phyloP scores from a whole-genome alignment of 2,797 vertebrate species.

The Enteromius fasciolatus region DNA sequence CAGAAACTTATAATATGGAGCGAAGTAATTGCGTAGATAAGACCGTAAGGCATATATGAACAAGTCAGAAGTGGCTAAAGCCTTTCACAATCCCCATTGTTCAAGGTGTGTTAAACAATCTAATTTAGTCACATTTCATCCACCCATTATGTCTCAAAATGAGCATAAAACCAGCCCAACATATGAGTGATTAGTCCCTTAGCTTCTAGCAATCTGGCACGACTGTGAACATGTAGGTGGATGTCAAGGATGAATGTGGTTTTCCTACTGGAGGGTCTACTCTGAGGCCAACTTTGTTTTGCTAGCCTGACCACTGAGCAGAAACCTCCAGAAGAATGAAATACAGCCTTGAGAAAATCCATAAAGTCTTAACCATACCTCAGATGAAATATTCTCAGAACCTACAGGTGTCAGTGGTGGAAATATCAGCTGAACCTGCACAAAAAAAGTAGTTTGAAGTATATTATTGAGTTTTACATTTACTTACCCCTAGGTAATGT shows the following conservation, averaged over 20 bases:
- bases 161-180: neutral
- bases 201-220: neutral
- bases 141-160: constrained; percentile 1
- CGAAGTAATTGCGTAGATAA: neutral
- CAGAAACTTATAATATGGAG: constrained; percentile 8
- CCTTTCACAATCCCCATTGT: neutral
- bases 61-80: constrained; percentile 6
- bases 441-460: neutral
- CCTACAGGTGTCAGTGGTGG: neutral
- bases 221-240: neutral
- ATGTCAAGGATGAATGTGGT: constrained; percentile 20
- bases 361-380: neutral
- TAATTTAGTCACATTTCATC: neutral
- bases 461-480: neutral
- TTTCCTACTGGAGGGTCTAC: constrained; percentile 4
- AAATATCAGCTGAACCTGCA: neutral
- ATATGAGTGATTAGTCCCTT: neutral
- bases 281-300: neutral
- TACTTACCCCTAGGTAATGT: neutral
- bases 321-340: neutral
- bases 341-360: neutral
- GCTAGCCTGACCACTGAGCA: neutral
- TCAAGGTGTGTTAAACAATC: neutral
- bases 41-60: neutral
- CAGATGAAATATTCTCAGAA: neutral